Percentiles rank a stretch among this genome's conserved stretches.
phyloP scores from a whole-genome alignment of 2,113 vertebrate genomes.

The Bos javanicus region DNA sequence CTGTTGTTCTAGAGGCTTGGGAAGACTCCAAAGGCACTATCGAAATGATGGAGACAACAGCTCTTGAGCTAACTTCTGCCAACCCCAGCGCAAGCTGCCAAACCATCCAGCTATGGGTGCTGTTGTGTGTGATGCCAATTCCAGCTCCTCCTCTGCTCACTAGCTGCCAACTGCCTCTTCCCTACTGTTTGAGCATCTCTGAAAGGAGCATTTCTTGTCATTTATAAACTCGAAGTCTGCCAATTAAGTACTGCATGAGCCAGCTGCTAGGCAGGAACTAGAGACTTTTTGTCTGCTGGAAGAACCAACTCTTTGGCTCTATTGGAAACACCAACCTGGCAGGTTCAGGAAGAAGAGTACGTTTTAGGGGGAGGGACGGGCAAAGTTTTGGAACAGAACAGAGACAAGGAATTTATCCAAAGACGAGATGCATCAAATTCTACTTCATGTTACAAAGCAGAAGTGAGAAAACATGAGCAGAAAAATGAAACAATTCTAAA shows the following conservation, averaged over 20 bases:
- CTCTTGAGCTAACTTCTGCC: slow-evolving; percentile 21
- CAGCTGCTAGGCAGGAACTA: slow-evolving; percentile 49
- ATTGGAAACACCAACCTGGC: slow-evolving; percentile 11
- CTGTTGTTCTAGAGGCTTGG: neutral
- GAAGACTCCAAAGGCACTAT: slow-evolving; percentile 24
- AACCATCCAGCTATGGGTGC: neutral
- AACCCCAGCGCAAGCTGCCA: slow-evolving; percentile 9
- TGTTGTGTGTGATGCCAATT: neutral
- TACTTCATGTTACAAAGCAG: neutral
- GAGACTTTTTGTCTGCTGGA: slow-evolving; percentile 32
- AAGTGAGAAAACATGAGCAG: neutral
- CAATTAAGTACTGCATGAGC: slow-evolving; percentile 55
- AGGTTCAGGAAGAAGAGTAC: slow-evolving; percentile 20
- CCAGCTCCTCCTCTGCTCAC: slow-evolving; percentile 4
- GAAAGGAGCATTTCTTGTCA: slow-evolving; percentile 70
- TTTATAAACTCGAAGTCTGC: slow-evolving; percentile 22
- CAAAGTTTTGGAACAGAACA: neutral
- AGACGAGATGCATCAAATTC: neutral
- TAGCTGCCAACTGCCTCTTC: slow-evolving; percentile 32
- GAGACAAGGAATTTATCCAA: neutral
- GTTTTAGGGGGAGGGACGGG: neutral
- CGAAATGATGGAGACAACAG: slow-evolving; percentile 22
- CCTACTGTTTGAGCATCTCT: slow-evolving; percentile 57
- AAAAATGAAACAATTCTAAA: neutral
- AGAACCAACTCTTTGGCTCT: slow-evolving; percentile 17